Conservation (phyloP, 2,797 vertebrate genomes). For the Onychomys arenicola region DNA sequence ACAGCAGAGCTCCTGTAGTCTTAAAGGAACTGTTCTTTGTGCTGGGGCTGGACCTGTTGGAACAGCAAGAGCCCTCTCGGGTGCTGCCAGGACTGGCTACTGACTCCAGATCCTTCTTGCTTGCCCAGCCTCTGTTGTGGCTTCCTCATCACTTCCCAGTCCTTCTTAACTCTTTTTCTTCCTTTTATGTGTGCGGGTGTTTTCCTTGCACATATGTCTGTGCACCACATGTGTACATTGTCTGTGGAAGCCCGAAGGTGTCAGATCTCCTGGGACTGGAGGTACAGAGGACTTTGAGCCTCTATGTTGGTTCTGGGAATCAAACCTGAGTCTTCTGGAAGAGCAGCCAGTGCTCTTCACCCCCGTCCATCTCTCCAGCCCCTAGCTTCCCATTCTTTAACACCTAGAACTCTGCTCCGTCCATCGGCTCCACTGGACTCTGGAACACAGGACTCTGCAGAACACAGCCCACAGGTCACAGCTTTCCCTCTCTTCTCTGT, state of each 20-base stretch:
- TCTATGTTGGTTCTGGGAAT: neutral
- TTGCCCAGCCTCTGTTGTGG: neutral
- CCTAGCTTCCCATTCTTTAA: neutral
- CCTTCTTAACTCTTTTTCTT: neutral
- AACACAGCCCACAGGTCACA: neutral
- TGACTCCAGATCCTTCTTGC: neutral
- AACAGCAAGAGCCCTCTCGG: neutral
- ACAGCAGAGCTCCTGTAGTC: neutral
- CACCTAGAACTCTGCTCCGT: neutral
- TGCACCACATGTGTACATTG: neutral
- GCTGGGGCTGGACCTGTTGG: neutral
- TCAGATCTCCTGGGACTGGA: neutral
- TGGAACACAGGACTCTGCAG: neutral
- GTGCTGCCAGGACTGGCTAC: neutral
- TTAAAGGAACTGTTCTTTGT: conserved; percentile 22
- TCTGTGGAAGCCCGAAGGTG: neutral
- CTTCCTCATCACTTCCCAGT: neutral
- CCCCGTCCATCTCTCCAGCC: neutral
- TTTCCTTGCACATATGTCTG: neutral
- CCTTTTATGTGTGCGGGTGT: neutral
- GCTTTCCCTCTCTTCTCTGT: neutral
- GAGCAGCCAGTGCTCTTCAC: neutral
- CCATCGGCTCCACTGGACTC: neutral
- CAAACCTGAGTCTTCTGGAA: neutral
- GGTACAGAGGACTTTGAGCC: too few species aligned